Percentiles rank a stretch among this genome's conserved stretches.
Evolutionary conservation across 2,797 vertebrate species (phyloP).

Genomic region (Oreochromis mossambicus): DNA sequence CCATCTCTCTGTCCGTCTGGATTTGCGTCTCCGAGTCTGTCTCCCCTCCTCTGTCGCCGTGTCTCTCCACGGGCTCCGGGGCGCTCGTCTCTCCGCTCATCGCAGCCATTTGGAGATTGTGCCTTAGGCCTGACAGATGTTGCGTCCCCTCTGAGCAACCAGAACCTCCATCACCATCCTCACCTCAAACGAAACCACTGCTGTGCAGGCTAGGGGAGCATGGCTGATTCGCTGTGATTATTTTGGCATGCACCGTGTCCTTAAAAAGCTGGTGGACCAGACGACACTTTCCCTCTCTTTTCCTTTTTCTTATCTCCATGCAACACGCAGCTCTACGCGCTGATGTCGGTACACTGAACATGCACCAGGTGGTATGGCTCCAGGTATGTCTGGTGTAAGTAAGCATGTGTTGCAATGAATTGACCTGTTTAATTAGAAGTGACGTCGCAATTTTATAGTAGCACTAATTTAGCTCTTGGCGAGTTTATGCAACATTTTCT

Average conservation of each 20-base stretch:
- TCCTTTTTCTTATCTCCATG: neutral
- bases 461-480: neutral
- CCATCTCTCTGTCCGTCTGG: conserved; percentile 19
- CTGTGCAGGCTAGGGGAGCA: conserved; percentile 19
- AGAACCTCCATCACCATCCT: neutral
- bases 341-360: neutral
- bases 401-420: neutral
- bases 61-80: neutral
- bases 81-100: conserved; percentile 9
- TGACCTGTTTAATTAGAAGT: conserved; percentile 18
- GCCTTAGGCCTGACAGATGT: conserved; percentile 77
- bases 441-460: neutral
- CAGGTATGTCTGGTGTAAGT: conserved; percentile 13
- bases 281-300: neutral
- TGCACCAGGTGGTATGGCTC: conserved; percentile 33
- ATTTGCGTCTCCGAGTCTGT: conserved; percentile 7
- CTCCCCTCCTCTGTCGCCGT: conserved; percentile 3
- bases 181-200: conserved; percentile 1
- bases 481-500: neutral
- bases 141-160: conserved; percentile 18
- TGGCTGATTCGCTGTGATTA: conserved; percentile 44
- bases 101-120: conserved; percentile 65
- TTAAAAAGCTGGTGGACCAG: conserved; percentile 8
- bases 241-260: conserved; percentile 9
- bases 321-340: neutral